Base-by-base conservation (phyloP, 2,888 invertebrate genomes). In the Mythimna loreyi region DNA sequence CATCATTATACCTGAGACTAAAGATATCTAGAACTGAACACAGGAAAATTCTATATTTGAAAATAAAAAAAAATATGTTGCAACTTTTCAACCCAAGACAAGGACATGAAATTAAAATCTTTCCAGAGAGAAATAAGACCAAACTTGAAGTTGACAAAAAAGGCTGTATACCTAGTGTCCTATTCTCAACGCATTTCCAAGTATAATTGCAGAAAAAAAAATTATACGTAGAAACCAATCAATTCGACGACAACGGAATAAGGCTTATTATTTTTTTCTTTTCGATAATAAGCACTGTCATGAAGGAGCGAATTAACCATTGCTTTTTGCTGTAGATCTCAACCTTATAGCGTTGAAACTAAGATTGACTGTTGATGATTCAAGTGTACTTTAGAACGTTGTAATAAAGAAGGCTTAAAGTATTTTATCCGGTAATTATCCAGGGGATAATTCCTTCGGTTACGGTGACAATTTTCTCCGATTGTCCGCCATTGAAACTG, bases 221-320 rank as follows among this genome's bases (percentile, higher is more conserved):
- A 84, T 85, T 81, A 88, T 92, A 90, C 92, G 87, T 86, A 91
- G 93, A 92, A 92, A 86, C 90, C 89, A 90, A 93, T 93, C 93
- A 89, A 91, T 91, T 86, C 89, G 81, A 86, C 86, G 88, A 88
- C 88, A 88, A 85, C 88, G 82, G 85, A 82, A 87, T 87, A 87
- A 84, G 82, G 78, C 86, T 67, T 72, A 75, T 84, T 72, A 75
- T 89, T 89, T 89, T 71, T 91, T 90, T 87, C 81, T 83, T 86
- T 78, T 82, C 86, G 80, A 90, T 91, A 89, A 91, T 90, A 91
- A 83, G 84, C 79, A 82, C 86, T 83, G 83, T 83, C 85, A 82
- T 87, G 84, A 84, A 77, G 84, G 68, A 73, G 75, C 71, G 68
- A 82, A 84, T 72, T 72, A 71, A 67, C 72, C 61, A 43, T 23